Evolutionary conservation across 2,113 vertebrate genomes (phyloP), one percentile per base, ranked within the genome.

Genomic region (Vimba vimba): DNA sequence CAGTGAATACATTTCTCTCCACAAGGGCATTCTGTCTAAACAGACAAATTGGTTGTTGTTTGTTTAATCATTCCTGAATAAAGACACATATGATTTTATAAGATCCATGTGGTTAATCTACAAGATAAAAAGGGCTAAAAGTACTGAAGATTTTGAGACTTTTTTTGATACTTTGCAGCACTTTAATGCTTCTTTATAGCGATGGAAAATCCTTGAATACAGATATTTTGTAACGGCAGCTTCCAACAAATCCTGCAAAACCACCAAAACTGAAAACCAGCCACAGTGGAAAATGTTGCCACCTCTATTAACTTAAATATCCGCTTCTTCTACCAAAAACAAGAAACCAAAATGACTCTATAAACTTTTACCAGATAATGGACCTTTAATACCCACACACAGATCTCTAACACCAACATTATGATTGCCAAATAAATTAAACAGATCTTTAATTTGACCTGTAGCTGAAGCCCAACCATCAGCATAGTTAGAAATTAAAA

Each of bases 351-450:
- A 86, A 84, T 80, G 57, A 84, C 60, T 52, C 50, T 19, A 84
- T 79, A 86, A 86, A 86, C n/a, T 83, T 74, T 86, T 81, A 76
- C 62, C 36, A 85, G 86, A 79, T 87, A 57, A 36, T 9, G 55
- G 68, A 9, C 57, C 62, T 6, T 52, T 55, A 59, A 84, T 57
- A 59, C 21, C 76, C 57, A 66, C 57, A 68, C 50, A 55, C 27
- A 79, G 39, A 45, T 39, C 69, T 88, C 64, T 79, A 74, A 50
- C 82, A 89, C 79, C 89, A 84, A 88, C 76, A 87, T 57, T 69
- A 71, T 33, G 36, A 60, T 36, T 21, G 85, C 91, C 90, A 92
- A 84, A 6, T 25, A 81, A 91, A 93, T 93, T 89, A 89, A 55
- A 78, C 83, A 47, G 66, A 78, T 88, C 80, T 82, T 87, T 62